These are phyloP conservation scores for Ophonus ardosiacus DNA, from an alignment of 2,888 invertebrate species.

Conservation along the genomic window DNA sequence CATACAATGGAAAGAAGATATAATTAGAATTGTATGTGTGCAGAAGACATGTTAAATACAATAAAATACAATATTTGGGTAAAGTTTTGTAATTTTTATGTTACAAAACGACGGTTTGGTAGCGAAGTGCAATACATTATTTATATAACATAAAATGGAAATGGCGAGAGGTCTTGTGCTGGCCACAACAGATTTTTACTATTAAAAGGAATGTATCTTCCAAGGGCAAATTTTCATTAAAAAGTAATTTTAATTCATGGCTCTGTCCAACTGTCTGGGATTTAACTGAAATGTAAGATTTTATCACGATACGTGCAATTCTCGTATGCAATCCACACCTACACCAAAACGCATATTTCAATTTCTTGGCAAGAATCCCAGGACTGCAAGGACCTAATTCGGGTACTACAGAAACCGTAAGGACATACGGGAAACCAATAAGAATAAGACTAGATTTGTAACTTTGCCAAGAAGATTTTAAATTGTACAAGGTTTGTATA, in stretches of 20 bases:
- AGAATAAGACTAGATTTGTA: not conserved
- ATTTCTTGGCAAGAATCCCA: constrained; percentile 22
- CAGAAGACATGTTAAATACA: no score
- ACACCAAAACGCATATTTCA: constrained; percentile 19
- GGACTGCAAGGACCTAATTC: constrained; percentile 19
- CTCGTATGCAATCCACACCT: constrained; percentile 25
- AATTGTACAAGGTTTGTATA: not conserved
- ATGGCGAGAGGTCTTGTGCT: no score
- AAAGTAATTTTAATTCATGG: constrained; percentile 34
- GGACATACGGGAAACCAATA: not conserved
- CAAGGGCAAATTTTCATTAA: constrained; percentile 29
- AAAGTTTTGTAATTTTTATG: no score
- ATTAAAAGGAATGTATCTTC: not conserved
- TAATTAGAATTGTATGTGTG: no score
- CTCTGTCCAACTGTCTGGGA: not conserved
- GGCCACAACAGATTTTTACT: no score
- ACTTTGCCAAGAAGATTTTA: not conserved
- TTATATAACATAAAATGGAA: no score
- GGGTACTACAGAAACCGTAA: constrained; percentile 37
- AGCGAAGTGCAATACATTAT: no score
- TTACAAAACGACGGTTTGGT: no score
- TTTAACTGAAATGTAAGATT: constrained; percentile 16
- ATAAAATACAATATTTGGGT: no score
- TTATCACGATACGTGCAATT: constrained; percentile 12
- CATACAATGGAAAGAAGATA: no score